Evolutionary conservation across 2,888 invertebrate species (phyloP), one percentile per base, ranked within the genome.

Genomic region (Venusia cambrica): DNA sequence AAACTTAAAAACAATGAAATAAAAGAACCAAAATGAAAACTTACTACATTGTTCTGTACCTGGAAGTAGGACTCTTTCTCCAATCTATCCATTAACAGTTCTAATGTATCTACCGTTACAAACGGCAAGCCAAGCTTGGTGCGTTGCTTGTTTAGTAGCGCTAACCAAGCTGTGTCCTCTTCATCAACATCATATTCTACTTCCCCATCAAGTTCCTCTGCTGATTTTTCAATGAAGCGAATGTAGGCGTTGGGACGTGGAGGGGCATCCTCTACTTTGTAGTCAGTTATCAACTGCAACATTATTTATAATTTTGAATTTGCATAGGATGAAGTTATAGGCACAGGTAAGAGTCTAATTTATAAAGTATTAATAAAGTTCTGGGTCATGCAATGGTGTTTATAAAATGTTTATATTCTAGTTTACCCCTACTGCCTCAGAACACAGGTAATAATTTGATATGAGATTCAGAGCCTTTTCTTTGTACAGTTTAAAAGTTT

Each of bases 31-130:
- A 34, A 25, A 24, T 7, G n/a, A 18, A 11, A n/a, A 29, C 25
- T 21, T 22, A 31, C 24, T 26, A 37, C 30, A 20, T 20, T 33
- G 12, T 29, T 24, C n/a, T 48, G 45, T 60, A 92, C 92, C 78
- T 97, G 96, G 71, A 98, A 98, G 73, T 96, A 97, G 0, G 98
- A 98, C 73, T 98, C 98, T 73, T 99, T 99, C 68, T 99, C 99
- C 53, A 99, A 85, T 34, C 98, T 90, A 77, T 99, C 99, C 97
- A 99, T 98, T 1, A 99, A 81, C n/a, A 97, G 76, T 72, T 99
- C 99, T 68, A 99, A 91, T 0, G 93, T 94, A 64, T 97, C 96
- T 11, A 96, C 93, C 18, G 93, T 92, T n/a, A 99, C 93, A 0
- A 91, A 87, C 2, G 92, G 90, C 14, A 96, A 70, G 1, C 92